phyloP scores from a whole-genome alignment of 2,797 vertebrate genomes.

The Scleropages formosus region DNA sequence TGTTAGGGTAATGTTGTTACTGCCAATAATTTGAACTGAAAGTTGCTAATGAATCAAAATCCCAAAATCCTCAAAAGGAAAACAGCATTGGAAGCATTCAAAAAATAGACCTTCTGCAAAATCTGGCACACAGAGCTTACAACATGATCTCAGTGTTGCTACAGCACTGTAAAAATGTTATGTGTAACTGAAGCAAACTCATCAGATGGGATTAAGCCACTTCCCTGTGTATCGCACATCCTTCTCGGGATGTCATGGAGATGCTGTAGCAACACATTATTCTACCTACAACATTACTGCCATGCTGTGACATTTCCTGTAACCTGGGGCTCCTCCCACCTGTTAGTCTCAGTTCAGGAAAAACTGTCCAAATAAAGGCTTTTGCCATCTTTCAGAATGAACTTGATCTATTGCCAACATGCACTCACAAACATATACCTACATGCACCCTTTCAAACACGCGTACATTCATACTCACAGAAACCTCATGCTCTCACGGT shows the following conservation, averaged over 20 bases:
- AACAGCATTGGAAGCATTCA: slow-evolving; percentile 12
- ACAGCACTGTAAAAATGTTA: neutral
- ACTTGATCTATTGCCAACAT: neutral
- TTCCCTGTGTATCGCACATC: neutral
- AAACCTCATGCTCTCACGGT: slow-evolving; percentile 30
- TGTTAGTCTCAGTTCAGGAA: slow-evolving; percentile 12
- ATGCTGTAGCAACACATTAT: neutral
- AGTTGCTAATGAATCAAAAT: neutral
- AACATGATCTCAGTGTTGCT: slow-evolving; percentile 15
- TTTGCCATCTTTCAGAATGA: too few relatives aligned
- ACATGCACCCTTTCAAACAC: slow-evolving; percentile 44
- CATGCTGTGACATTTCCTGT: neutral
- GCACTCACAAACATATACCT: slow-evolving; percentile 46
- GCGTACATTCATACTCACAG: slow-evolving; percentile 14
- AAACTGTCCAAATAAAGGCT: slow-evolving; percentile 27
- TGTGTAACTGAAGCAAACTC: neutral
- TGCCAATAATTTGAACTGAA: neutral
- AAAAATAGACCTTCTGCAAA: slow-evolving; percentile 16
- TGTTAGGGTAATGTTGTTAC: neutral
- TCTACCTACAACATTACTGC: neutral
- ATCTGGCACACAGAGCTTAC: slow-evolving; percentile 18
- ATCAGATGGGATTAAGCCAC: neutral
- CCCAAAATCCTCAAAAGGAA: slow-evolving; percentile 32
- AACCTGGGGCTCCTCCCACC: neutral
- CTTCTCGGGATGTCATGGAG: neutral